Base-by-base conservation (phyloP, 2,888 invertebrate species). In the Palloptera scutellata region DNA sequence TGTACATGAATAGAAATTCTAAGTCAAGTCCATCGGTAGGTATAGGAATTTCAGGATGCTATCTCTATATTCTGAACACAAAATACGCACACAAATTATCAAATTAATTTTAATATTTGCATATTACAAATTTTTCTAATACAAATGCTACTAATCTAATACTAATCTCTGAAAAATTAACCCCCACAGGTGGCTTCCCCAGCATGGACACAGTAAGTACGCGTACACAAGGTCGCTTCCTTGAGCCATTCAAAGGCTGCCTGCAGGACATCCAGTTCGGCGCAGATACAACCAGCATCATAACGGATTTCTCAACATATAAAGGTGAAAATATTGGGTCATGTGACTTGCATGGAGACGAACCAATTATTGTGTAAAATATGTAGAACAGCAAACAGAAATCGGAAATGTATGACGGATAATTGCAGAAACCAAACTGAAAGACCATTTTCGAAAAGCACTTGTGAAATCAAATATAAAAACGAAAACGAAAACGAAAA, bases 181-280 rank as follows among this genome's bases (percentile, higher is more conserved):
- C 58, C 66, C 61, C 74, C 76, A 40, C 79, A 89, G 89, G 89
- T 76, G 89, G 89, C 57, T 86, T 88, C 70, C 86, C 87, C 42
- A 86, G 86, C 72, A 84, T 86, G 66, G 84, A 86, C 61, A 80
- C 83, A 45, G 81, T 85, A 78, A 83, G 81, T 75, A 79, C 72
- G 75, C 81, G 79, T 83, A 86, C 87, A 8, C 86, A 85, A 72
- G 86, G 85, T 70, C 80, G 86, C 52, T 89, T 87, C 76, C 85
- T 86, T 5, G 81, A 87, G 67, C 88, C 89, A 70, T 89, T 89
- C 76, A 87, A 87, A 79, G 89, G 89, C 67, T 89, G 89, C 77
- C 86, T 89, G 71, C 88, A 88, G 78, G 86, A 87, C 72, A 87
- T 89, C 76, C 86, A 88, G 59, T 88, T 85, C 69, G 84, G 84